Conservation (phyloP, 2,888 invertebrate species). For the Drosophila multiciliata region DNA sequence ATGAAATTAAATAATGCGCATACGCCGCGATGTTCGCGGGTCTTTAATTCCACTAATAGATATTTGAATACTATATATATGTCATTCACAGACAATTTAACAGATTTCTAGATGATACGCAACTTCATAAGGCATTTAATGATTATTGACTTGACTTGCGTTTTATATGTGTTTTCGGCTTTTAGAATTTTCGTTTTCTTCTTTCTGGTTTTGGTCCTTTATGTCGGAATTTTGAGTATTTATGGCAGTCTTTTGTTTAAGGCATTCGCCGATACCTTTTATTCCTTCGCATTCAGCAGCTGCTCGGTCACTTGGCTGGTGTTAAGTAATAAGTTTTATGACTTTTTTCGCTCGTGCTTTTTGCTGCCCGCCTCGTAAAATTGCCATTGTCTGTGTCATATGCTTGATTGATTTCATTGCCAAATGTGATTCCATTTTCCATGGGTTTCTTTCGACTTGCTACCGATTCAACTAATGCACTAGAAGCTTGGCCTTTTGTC, state of each 20-base stretch:
- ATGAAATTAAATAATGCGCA: conserved; percentile 75
- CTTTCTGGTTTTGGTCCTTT: conserved; percentile 22
- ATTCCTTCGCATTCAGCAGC: conserved; percentile 23
- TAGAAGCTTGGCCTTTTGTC: background rate
- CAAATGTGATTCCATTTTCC: conserved; percentile 26
- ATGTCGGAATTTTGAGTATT: conserved; percentile 52
- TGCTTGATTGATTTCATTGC: conserved; percentile 76
- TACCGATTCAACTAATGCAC: background rate
- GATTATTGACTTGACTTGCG: conserved; percentile 71
- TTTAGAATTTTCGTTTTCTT: conserved; percentile 9
- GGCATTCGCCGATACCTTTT: conserved; percentile 19
- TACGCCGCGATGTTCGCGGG: conserved; percentile 60
- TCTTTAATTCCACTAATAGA: conserved; percentile 76
- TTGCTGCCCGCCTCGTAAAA: conserved; percentile 64
- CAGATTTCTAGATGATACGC: conserved; percentile 60
- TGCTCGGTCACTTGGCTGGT: conserved; percentile 45
- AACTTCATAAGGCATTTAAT: conserved; percentile 58
- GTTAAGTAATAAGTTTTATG: conserved; percentile 80
- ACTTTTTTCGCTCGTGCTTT: conserved; percentile 50
- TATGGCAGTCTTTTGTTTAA: conserved; percentile 66
- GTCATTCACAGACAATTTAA: conserved; percentile 80
- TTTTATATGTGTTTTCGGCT: conserved; percentile 30
- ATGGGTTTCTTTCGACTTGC: background rate
- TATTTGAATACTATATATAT: conserved; percentile 78
- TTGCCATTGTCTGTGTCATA: conserved; percentile 55